Conservation (phyloP, 2,888 invertebrate genomes). For the Brenthis daphne region DNA sequence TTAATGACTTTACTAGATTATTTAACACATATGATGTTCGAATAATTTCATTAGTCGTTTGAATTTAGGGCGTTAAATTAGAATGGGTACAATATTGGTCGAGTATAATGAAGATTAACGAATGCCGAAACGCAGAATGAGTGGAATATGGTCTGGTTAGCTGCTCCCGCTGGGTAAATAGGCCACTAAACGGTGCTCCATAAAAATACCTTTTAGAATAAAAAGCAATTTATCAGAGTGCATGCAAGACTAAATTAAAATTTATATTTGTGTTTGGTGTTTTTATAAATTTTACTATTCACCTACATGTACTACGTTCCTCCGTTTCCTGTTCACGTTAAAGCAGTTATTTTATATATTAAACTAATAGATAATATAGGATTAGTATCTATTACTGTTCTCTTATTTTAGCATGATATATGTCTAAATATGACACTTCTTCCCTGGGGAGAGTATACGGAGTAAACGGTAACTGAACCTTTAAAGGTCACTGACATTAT, state of each 20-base stretch:
- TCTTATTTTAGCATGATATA: not conserved
- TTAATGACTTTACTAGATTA: not conserved
- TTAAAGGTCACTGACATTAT: too few species aligned
- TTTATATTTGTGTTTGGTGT: slow-evolving; percentile 21
- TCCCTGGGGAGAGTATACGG: too few species aligned
- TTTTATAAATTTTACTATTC: slow-evolving; percentile 16
- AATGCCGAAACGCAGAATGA: slow-evolving; percentile 24
- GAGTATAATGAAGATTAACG: slow-evolving; percentile 29
- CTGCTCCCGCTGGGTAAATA: slow-evolving; percentile 25
- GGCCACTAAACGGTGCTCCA: slow-evolving; percentile 30
- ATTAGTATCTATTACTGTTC: not conserved
- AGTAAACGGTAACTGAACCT: too few species aligned
- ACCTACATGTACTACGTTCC: slow-evolving; percentile 10
- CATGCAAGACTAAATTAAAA: slow-evolving; percentile 29
- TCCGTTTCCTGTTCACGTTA: slow-evolving; percentile 14
- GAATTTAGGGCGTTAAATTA: slow-evolving; percentile 15
- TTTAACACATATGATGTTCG: not conserved
- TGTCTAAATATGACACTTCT: not conserved
- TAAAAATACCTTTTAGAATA: slow-evolving; percentile 30
- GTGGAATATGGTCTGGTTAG: slow-evolving; percentile 26
- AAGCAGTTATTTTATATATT: not conserved
- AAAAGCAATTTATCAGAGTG: slow-evolving; percentile 32
- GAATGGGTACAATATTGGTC: slow-evolving; percentile 19
- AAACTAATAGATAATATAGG: not conserved
- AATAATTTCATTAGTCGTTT: not conserved